Evolutionary conservation across 2,888 invertebrate species (phyloP).

Genomic region (Caenorhabditis afra): DNA sequence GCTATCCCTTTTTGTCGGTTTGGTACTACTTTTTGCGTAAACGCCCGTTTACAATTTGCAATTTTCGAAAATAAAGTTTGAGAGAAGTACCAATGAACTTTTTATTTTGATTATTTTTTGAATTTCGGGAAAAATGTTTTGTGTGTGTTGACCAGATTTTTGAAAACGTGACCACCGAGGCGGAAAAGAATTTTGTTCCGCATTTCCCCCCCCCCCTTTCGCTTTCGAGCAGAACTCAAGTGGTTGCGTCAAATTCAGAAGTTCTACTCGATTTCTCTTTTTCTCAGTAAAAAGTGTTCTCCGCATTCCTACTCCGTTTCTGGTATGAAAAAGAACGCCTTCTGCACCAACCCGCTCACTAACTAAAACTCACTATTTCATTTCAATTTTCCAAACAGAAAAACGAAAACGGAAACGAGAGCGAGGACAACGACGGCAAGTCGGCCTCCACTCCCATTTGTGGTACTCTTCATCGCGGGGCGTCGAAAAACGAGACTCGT

Average conservation of each 20-base stretch:
- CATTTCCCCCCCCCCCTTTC: background rate
- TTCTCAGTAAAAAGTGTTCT: background rate
- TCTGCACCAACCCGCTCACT: background rate
- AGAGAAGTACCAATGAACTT: too few relatives aligned
- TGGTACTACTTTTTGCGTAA: conserved; percentile 18
- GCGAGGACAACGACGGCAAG: background rate
- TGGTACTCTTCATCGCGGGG: conserved; percentile 25
- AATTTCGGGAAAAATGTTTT: background rate
- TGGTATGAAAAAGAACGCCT: background rate
- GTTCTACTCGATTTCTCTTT: background rate
- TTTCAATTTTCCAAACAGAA: conserved; percentile 7
- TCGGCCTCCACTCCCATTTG: background rate
- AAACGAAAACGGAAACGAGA: background rate
- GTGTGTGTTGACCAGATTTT: background rate
- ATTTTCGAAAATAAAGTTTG: too few relatives aligned
- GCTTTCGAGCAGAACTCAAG: conserved; percentile 14
- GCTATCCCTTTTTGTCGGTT: conserved; percentile 16
- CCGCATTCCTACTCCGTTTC: background rate
- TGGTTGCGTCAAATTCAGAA: conserved; percentile 10
- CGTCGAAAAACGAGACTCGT: conserved; percentile 54
- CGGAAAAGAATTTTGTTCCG: conserved; percentile 6
- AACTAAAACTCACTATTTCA: conserved; percentile 10
- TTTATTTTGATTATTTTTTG: too few relatives aligned
- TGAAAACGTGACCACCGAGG: conserved; percentile 1
- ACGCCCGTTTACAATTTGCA: background rate